Conservation (phyloP, 2,888 invertebrate species). For the Spodoptera exigua region DNA sequence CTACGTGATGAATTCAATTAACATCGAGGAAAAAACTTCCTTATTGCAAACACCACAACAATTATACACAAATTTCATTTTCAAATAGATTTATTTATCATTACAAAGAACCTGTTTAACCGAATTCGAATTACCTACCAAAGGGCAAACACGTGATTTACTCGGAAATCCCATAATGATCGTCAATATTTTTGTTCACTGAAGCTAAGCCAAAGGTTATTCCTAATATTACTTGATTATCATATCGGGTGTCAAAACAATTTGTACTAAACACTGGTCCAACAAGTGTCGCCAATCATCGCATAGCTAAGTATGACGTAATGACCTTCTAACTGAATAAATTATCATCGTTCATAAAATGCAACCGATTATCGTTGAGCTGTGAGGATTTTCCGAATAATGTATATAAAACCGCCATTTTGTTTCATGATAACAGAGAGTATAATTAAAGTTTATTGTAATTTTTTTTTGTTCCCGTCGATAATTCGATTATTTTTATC, state of each 20-base stretch:
- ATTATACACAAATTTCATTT: constrained; percentile 10
- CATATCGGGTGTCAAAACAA: constrained; percentile 27
- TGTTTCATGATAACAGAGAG: constrained; percentile 62
- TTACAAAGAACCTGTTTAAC: no score
- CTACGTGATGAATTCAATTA: no score
- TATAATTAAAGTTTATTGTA: background rate
- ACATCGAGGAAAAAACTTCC: background rate
- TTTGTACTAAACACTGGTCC: constrained; percentile 24
- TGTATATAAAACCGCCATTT: constrained; percentile 33
- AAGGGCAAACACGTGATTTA: background rate
- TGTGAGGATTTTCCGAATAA: constrained; percentile 29
- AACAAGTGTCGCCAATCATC: constrained; percentile 34
- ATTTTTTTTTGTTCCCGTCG: no score
- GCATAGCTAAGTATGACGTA: constrained; percentile 42
- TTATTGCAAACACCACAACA: constrained; percentile 2
- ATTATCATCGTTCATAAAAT: constrained; percentile 49
- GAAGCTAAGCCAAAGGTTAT: constrained; percentile 3
- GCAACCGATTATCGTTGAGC: constrained; percentile 37
- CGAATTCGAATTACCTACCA: no score
- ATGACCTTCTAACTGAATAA: constrained; percentile 47
- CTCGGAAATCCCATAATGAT: background rate
- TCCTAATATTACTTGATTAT: constrained; percentile 7
- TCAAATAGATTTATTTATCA: no score
- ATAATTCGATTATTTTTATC: background rate
- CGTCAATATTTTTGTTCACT: constrained; percentile 8